Conservation (phyloP, 2,888 invertebrate genomes). For the Aspidiotus rigidus region DNA sequence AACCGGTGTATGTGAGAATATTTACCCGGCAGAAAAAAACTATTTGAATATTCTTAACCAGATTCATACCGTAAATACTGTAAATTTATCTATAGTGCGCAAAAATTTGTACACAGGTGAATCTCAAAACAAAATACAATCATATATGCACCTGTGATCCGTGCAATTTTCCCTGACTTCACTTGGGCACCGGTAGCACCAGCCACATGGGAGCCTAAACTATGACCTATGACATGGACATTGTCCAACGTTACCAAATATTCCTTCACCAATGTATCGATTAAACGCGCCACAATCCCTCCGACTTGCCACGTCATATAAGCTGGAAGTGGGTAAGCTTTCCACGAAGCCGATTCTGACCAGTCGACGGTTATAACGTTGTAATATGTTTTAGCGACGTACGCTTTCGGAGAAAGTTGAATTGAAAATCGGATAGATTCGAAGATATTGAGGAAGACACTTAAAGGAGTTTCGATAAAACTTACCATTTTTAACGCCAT, state of each 20-base stretch:
- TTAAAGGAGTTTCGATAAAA: background rate
- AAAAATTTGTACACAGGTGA: too few species aligned
- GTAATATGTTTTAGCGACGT: slow-evolving; percentile 43
- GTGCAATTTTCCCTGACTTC: slow-evolving; percentile 34
- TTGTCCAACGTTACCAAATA: slow-evolving; percentile 38
- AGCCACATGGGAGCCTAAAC: slow-evolving; percentile 37
- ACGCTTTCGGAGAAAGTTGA: slow-evolving; percentile 36
- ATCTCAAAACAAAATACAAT: background rate
- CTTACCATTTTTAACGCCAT: slow-evolving; percentile 34
- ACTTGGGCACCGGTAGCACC: slow-evolving; percentile 35
- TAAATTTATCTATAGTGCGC: too few species aligned
- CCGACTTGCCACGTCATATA: slow-evolving; percentile 36
- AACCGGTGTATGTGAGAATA: too few species aligned
- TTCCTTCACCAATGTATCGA: slow-evolving; percentile 41
- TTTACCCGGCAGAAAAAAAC: too few species aligned
- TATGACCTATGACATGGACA: slow-evolving; percentile 39
- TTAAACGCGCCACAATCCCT: slow-evolving; percentile 40
- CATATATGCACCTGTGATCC: slow-evolving; percentile 36
- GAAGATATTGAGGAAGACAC: too few species aligned
- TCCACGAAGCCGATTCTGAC: slow-evolving; percentile 41
- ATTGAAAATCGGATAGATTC: too few species aligned
- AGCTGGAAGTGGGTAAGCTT: slow-evolving; percentile 39
- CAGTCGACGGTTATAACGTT: slow-evolving; percentile 50
- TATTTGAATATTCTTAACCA: too few species aligned
- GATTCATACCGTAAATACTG: too few species aligned